Conservation (phyloP, 2,888 invertebrate species). For the Piscicola geometra region DNA sequence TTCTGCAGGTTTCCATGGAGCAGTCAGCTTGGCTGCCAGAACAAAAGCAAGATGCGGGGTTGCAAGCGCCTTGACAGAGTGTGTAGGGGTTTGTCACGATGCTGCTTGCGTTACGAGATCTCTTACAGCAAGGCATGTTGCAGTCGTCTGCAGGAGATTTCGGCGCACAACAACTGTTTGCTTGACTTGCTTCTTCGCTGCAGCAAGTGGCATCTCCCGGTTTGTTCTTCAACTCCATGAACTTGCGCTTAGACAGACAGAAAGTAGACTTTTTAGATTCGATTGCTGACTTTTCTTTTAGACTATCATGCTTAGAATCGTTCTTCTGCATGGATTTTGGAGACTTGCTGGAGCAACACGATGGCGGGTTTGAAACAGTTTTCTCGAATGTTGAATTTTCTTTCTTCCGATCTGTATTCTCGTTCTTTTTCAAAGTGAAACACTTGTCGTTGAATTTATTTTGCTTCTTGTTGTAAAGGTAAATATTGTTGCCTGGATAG, state of each 20-base stretch:
- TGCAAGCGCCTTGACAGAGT: background rate
- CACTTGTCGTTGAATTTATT: no score
- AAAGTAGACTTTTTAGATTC: background rate
- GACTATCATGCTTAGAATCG: no score
- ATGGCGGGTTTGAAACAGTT: no score
- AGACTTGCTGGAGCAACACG: no score
- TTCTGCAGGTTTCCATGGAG: background rate
- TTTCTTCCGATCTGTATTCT: no score
- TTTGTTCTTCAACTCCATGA: conserved; percentile 3
- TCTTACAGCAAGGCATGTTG: conserved; percentile 1
- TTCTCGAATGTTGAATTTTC: no score
- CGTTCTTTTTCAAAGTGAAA: no score
- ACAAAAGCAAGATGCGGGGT: background rate
- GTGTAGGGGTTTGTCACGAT: background rate
- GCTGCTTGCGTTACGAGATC: background rate
- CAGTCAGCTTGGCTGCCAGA: background rate
- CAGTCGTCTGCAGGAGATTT: background rate
- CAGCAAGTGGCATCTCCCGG: no score
- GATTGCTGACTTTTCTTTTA: no score
- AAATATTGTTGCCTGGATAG: no score
- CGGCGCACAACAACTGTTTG: background rate
- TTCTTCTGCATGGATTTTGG: no score
- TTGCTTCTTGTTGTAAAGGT: no score
- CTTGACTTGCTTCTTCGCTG: background rate
- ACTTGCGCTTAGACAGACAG: background rate